phyloP scores from a whole-genome alignment of 2,113 vertebrate genomes.

The Phylloscopus whistleri region DNA sequence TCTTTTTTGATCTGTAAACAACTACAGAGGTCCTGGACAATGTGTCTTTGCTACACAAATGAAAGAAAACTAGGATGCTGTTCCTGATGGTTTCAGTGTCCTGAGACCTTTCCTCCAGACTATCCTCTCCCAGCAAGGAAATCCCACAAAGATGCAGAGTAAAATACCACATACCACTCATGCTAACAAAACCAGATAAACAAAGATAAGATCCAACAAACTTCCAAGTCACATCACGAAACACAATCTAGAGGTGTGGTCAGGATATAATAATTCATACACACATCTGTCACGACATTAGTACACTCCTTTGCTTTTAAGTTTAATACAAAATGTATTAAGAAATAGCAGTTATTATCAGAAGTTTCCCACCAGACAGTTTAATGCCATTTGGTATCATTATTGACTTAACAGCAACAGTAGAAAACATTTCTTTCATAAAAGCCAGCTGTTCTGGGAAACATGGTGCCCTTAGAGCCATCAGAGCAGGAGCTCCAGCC shows the following conservation, averaged over 20 bases:
- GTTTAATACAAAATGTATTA: neutral
- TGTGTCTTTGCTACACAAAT: neutral
- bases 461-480: neutral
- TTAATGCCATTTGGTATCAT: neutral
- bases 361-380: neutral
- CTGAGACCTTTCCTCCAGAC: neutral
- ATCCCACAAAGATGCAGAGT: neutral
- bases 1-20: slow-evolving; percentile 16
- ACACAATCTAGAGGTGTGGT: neutral
- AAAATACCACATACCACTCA: neutral
- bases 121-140: neutral
- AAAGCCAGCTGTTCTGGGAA: neutral
- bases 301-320: neutral
- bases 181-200: neutral
- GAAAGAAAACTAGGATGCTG: neutral
- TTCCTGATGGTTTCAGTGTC: neutral
- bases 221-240: neutral
- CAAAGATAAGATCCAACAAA: neutral
- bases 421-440: neutral
- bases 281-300: neutral
- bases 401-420: neutral
- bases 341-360: neutral
- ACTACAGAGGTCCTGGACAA: neutral
- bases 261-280: neutral
- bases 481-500: neutral